Evolutionary conservation across 1,140 invertebrate species (phyloP), one percentile per base, ranked within the genome.

Genomic region (Drosophila micromelanica): DNA sequence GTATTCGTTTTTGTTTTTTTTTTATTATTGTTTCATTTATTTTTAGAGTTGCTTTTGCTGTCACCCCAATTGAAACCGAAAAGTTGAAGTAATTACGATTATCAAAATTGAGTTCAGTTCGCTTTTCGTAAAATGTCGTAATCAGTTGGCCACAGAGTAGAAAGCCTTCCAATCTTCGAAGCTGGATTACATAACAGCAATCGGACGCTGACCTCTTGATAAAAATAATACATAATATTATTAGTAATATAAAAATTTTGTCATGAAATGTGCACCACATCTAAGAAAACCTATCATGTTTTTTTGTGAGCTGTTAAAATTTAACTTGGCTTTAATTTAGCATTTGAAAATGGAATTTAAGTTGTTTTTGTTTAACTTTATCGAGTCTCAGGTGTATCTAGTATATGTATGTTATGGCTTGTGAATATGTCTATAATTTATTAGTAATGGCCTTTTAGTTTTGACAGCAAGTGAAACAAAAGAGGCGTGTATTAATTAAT

Each of bases 81-180:
- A 60, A 35, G 12, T 38, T 20, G 9, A 63, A 54, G 32, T 13
- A 62, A 54, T 27, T 65, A 13, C 48, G 61, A 3, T 11, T 27
- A 13, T 17, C n/a, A 48, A 61, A 43, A 52, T 51, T 57, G 7
- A 51, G 38, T 42, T 72, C 30, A 52, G 8, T 57, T 52, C 59
- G 59, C 12, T n/a, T n/a, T n/a, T n/a, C n/a, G n/a, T n/a, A n/a
- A 38, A 38, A 48, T 70, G 35, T 64, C 60, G 37, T 64, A 63
- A 70, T 70, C 42, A 12, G 8, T 20, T 45, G 32, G 20, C 13
- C 5, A 13, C 5, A 13, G 27, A 32, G 37, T 45, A 20, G 38
- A 48, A 45, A 35, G 27, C 56, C 43, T 55, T 11, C 15, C 51
- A 23, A 7, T 9, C 37, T 7, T n/a, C 13, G 27, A 15, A 32